Evolutionary conservation across 2,113 vertebrate species (phyloP).

Genomic region (Electrona antarctica): DNA sequence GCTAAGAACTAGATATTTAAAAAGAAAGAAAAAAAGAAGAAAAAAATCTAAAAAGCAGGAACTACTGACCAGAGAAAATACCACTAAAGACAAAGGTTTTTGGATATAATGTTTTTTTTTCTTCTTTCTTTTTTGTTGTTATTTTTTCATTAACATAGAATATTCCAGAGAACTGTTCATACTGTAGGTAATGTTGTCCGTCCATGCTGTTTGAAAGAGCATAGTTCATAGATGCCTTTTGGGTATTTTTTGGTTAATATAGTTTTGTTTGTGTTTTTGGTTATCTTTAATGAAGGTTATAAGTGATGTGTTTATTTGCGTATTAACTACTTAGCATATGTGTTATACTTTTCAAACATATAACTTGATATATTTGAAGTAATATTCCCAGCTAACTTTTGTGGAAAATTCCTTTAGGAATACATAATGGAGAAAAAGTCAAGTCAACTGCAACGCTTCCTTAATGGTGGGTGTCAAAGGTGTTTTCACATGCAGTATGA

Average conservation of each 20-base stretch:
- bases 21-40: conserved; percentile 27
- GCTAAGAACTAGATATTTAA: not conserved
- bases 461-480: conserved; percentile 4
- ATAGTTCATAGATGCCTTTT: conserved; percentile 52
- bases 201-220: conserved; percentile 65
- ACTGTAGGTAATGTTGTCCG: conserved; percentile 60
- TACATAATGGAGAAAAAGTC: conserved; percentile 13
- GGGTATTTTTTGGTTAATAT: conserved; percentile 63
- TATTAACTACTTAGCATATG: conserved; percentile 31
- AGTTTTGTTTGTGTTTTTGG: conserved; percentile 41
- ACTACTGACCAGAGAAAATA: conserved; percentile 62
- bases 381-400: conserved; percentile 35
- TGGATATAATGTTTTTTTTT: conserved; percentile 47
- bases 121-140: conserved; percentile 22
- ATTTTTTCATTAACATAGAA: conserved; percentile 45
- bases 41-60: conserved; percentile 37
- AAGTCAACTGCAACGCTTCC: conserved; percentile 45
- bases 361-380: conserved; percentile 24
- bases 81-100: conserved; percentile 55
- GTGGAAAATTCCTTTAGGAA: conserved; percentile 30
- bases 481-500: conserved; percentile 9
- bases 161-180: conserved; percentile 55
- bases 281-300: conserved; percentile 71
- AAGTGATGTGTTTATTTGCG: conserved; percentile 45
- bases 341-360: conserved; percentile 32